Evolutionary conservation across 2,113 vertebrate species (phyloP).

Genomic region (Callopanchax toddi): DNA sequence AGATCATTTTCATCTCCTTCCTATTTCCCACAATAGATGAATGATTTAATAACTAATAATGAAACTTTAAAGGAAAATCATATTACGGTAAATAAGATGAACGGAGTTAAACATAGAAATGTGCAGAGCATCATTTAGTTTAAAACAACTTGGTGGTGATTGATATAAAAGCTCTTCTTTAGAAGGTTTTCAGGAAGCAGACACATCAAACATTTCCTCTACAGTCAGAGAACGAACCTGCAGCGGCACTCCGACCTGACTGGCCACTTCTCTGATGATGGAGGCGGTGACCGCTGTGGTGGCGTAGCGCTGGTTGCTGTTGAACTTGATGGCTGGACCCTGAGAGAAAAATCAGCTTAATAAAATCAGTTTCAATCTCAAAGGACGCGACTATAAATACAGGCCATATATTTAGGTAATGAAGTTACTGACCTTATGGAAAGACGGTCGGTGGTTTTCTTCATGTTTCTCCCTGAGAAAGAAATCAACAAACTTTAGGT

Average conservation of each 20-base stretch:
- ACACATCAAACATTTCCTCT: not conserved
- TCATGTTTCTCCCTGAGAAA: conserved; percentile 92
- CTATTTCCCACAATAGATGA: too few species aligned
- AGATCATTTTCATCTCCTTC: too few species aligned
- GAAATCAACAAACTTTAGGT: not conserved
- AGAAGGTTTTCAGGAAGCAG: too few species aligned
- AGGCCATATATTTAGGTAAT: not conserved
- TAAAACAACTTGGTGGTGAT: too few species aligned
- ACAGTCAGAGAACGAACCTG: conserved; percentile 82
- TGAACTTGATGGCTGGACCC: conserved; percentile 97
- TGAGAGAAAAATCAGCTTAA: conserved; percentile 47
- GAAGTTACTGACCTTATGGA: conserved; percentile 88
- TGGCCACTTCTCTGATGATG: conserved; percentile 86
- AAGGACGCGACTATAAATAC: not conserved
- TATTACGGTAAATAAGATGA: too few species aligned
- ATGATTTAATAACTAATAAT: too few species aligned
- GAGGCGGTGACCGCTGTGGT: conserved; percentile 92
- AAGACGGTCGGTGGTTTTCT: conserved; percentile 92
- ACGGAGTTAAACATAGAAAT: too few species aligned
- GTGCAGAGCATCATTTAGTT: too few species aligned
- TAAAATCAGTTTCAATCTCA: not conserved
- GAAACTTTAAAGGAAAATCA: too few species aligned
- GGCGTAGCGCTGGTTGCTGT: conserved; percentile 96
- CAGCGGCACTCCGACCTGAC: conserved; percentile 84
- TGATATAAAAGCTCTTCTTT: too few species aligned